Conservation (phyloP, 2,797 vertebrate species). For the Calcarius lapponicus region DNA sequence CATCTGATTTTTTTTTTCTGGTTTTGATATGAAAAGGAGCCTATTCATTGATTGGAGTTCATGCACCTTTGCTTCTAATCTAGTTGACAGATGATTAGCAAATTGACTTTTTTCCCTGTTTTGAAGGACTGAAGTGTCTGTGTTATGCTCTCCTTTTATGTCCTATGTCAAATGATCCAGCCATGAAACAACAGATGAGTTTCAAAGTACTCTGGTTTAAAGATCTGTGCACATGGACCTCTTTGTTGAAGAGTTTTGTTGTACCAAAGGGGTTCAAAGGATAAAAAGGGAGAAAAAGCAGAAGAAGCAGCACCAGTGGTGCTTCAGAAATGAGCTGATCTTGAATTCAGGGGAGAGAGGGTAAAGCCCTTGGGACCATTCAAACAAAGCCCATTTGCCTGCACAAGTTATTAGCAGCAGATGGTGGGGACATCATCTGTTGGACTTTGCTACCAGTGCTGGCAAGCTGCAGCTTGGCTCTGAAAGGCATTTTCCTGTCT, state of each 20-base stretch:
- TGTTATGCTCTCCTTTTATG: conserved; percentile 45
- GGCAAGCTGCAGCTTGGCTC: background rate
- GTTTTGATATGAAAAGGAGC: conserved; percentile 35
- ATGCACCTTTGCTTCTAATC: conserved; percentile 33
- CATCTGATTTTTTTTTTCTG: background rate
- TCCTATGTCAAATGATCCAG: conserved; percentile 12
- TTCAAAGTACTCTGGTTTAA: conserved; percentile 18
- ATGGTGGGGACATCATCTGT: background rate
- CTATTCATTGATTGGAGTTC: conserved; percentile 27
- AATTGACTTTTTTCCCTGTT: conserved; percentile 24
- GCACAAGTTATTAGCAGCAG: background rate
- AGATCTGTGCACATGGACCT: background rate
- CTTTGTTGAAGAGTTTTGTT: background rate
- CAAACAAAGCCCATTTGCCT: background rate
- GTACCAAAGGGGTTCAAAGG: background rate
- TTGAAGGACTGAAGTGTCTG: conserved; percentile 15
- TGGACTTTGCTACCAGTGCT: background rate
- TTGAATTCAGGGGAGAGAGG: background rate
- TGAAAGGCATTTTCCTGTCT: background rate
- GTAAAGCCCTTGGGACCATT: background rate
- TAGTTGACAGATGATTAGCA: conserved; percentile 43
- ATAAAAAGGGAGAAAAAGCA: background rate
- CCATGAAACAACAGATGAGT: conserved; percentile 23
- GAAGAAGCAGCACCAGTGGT: background rate
- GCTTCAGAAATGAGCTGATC: conserved; percentile 6